Conservation (phyloP, 2,113 vertebrate species). For the Notothenia rossii region DNA sequence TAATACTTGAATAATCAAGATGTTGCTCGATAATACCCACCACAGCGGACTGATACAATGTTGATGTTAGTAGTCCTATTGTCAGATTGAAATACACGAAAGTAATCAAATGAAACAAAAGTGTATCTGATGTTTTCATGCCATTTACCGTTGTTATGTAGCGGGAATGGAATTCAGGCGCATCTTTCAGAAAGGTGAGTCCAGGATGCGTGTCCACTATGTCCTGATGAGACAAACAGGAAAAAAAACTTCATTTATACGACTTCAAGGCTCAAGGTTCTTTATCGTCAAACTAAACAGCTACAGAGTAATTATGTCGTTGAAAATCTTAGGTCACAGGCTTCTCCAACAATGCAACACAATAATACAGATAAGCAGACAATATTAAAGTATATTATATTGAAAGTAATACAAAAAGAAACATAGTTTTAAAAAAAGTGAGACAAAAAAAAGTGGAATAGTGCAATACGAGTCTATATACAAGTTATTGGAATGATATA, state of each 20-base stretch:
- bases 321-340: too few relatives aligned
- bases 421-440: too few relatives aligned
- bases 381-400: too few relatives aligned
- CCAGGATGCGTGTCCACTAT: slow-evolving; percentile 97
- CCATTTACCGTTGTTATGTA: slow-evolving; percentile 95
- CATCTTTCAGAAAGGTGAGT: slow-evolving; percentile 97
- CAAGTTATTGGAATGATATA: too few relatives aligned
- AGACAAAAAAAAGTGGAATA: too few relatives aligned
- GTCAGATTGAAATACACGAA: neutral
- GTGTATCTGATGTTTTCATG: neutral
- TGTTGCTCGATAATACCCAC: neutral
- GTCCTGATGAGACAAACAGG: slow-evolving; percentile 84
- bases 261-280: too few relatives aligned
- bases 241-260: neutral
- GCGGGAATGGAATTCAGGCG: slow-evolving; percentile 98
- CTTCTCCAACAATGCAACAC: too few relatives aligned
- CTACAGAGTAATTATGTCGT: too few relatives aligned
- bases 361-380: too few relatives aligned
- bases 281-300: too few relatives aligned
- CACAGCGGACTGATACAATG: neutral
- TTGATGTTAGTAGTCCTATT: neutral
- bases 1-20: neutral
- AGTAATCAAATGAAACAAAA: neutral
- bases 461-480: too few relatives aligned
- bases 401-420: too few relatives aligned